Conservation (phyloP, 2,888 invertebrate species). For the Aproaerema taeniolella region DNA sequence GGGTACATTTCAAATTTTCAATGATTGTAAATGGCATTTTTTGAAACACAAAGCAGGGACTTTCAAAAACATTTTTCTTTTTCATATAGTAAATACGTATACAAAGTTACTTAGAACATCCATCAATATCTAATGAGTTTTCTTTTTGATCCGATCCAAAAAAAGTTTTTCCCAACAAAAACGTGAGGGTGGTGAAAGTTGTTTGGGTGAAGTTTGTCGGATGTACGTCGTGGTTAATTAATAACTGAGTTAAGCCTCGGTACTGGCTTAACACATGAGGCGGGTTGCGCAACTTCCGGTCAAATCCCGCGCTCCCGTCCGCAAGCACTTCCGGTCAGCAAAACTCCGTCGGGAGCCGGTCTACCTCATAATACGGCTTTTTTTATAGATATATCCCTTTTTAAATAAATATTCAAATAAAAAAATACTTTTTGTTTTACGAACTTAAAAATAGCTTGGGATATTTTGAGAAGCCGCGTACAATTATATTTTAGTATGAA, state of each 20-base stretch:
- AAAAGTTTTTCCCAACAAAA: conserved; percentile 6
- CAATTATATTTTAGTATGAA: too few species aligned
- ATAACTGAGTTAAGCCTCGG: conserved; percentile 63
- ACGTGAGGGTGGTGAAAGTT: conserved; percentile 11
- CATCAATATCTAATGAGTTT: conserved; percentile 3
- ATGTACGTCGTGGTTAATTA: conserved; percentile 63
- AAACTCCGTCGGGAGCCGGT: conserved; percentile 44
- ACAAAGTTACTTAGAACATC: too few species aligned
- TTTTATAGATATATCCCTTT: too few species aligned
- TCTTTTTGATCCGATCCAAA: background rate
- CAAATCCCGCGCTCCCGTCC: conserved; percentile 61
- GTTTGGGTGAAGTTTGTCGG: conserved; percentile 38
- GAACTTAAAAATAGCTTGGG: too few species aligned
- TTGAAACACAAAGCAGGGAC: too few species aligned
- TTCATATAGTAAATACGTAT: too few species aligned
- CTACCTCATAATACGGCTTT: background rate
- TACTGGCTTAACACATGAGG: conserved; percentile 65
- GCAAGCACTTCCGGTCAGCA: conserved; percentile 63
- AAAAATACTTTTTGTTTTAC: too few species aligned
- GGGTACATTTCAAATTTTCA: too few species aligned
- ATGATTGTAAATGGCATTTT: too few species aligned
- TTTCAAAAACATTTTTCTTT: too few species aligned
- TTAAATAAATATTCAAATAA: too few species aligned
- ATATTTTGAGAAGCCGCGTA: too few species aligned
- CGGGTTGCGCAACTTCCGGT: conserved; percentile 63